Conservation (phyloP, 2,113 vertebrate genomes). For the Myotis lucifugus region DNA sequence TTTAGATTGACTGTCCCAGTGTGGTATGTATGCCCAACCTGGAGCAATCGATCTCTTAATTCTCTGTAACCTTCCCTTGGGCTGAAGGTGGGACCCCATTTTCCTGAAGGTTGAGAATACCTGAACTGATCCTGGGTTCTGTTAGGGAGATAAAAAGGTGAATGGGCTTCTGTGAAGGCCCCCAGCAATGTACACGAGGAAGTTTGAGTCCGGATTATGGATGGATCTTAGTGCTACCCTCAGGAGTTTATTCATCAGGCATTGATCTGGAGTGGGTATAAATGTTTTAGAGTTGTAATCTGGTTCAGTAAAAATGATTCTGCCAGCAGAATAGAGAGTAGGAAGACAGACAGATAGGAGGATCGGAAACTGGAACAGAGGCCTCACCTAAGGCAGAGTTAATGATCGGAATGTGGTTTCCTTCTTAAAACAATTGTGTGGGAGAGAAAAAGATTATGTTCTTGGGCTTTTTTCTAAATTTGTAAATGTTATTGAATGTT, state of each 20-base stretch:
- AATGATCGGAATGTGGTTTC: neutral
- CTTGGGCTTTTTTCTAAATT: neutral
- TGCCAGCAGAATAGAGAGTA: neutral
- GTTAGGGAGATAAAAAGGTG: neutral
- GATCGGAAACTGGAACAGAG: neutral
- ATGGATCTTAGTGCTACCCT: neutral
- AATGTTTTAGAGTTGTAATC: neutral
- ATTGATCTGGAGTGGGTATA: neutral
- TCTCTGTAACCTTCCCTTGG: neutral
- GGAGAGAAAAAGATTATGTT: neutral
- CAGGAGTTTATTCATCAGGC: neutral
- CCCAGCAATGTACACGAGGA: neutral
- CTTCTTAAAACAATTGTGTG: neutral
- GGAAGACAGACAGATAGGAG: neutral
- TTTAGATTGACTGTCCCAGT: neutral
- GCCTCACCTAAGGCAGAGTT: neutral
- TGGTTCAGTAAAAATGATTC: neutral
- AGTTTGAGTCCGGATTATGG: neutral
- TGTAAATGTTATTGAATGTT: neutral
- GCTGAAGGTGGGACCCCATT: neutral
- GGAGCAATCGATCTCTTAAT: neutral
- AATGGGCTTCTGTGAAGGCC: neutral
- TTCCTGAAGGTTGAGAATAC: neutral
- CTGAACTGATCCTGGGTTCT: neutral
- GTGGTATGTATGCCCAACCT: no score